A percentile compares a stretch with the other conserved stretches of the same genome.
Conservation (phyloP, 2,113 vertebrate species). For the Hippocampus mohnikei region DNA sequence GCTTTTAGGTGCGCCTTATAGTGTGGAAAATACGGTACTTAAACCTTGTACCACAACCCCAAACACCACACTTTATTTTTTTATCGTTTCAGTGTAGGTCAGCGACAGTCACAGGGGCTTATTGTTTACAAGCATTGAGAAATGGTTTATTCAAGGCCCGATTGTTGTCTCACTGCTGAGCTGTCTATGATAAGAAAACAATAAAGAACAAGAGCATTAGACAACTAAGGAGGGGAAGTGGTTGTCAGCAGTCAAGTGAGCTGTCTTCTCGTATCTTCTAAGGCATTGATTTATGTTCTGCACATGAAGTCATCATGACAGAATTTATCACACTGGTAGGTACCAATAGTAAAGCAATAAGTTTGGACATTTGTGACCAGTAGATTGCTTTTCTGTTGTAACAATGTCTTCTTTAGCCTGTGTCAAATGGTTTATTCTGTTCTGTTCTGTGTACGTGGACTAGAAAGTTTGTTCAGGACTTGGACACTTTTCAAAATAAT, state of each 20-base stretch:
- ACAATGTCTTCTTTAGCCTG: not conserved
- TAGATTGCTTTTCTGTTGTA: not conserved
- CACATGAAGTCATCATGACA: not conserved
- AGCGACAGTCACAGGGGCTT: too few relatives aligned
- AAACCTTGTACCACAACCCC: too few relatives aligned
- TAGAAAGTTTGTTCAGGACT: too few relatives aligned
- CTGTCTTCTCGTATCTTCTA: not conserved
- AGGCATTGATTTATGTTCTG: not conserved
- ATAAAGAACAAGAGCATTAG: not conserved
- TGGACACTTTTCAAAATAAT: not conserved
- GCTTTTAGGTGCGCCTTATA: too few relatives aligned
- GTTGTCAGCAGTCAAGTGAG: constrained; percentile 5
- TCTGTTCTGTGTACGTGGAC: not conserved
- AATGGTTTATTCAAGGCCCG: not conserved
- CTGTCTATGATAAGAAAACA: not conserved
- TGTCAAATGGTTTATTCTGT: not conserved
- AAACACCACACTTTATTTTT: too few relatives aligned
- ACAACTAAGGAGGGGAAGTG: not conserved
- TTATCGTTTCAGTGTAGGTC: too few relatives aligned
- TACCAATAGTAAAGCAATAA: not conserved
- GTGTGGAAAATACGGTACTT: too few relatives aligned
- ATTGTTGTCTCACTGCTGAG: not conserved
- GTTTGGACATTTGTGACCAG: not conserved
- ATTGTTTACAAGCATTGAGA: not conserved
- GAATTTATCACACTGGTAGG: not conserved